Evolutionary conservation across 1,140 invertebrate genomes (phyloP).

Genomic region (Paraescarpia echinospica): DNA sequence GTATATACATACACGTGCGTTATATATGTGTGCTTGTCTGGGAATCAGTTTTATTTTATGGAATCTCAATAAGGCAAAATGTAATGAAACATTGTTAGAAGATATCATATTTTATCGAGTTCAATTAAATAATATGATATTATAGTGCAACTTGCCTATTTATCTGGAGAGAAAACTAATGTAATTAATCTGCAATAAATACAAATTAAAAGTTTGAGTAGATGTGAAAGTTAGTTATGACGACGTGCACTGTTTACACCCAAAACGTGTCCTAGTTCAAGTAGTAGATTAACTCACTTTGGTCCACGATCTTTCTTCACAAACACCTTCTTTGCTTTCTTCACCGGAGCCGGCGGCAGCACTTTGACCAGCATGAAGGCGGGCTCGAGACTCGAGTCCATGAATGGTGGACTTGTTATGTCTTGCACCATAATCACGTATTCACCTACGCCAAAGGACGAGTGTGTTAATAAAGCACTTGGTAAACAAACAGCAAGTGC

Average conservation of each 20-base stretch:
- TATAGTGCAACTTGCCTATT: neutral
- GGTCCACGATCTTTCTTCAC: constrained; percentile 18
- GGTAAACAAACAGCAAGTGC: neutral
- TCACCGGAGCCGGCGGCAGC: constrained; percentile 24
- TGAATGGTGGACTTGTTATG: constrained; percentile 50
- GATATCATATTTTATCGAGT: neutral
- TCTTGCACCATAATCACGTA: constrained; percentile 54
- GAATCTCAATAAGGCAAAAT: neutral
- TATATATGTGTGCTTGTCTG: neutral
- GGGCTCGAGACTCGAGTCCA: constrained; percentile 43
- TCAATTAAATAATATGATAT: neutral
- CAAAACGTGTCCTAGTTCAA: neutral
- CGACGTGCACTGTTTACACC: neutral
- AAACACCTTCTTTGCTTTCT: constrained; percentile 14
- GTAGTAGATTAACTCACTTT: neutral
- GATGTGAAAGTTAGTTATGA: neutral
- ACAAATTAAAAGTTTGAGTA: neutral
- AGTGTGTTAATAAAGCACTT: neutral
- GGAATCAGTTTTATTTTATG: neutral
- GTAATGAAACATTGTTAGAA: neutral
- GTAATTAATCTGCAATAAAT: neutral
- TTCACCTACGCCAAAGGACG: constrained; percentile 42
- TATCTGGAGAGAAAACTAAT: neutral
- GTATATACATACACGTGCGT: neutral
- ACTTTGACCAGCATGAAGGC: constrained; percentile 48